Evolutionary conservation across 1,140 invertebrate species (phyloP).

Genomic region (Tribolium madens): DNA sequence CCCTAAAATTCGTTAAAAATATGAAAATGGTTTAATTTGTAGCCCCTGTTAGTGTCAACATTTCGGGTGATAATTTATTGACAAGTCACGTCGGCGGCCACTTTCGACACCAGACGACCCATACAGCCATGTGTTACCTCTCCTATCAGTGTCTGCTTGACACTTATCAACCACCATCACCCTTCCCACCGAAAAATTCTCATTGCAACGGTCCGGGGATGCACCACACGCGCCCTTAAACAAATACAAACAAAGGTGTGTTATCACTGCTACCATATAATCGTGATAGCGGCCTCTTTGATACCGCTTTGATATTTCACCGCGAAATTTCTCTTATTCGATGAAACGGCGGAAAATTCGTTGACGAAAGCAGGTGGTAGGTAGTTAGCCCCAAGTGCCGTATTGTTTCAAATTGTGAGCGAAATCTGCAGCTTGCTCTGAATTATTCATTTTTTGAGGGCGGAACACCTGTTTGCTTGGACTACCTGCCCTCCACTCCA

Average conservation of each 20-base stretch:
- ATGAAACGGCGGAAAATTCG: constrained; percentile 41
- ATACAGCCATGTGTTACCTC: constrained; percentile 13
- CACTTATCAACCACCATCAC: constrained; percentile 7
- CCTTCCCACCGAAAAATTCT: constrained; percentile 1
- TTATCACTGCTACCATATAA: constrained; percentile 51
- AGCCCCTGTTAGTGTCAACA: neutral
- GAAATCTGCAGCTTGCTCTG: constrained; percentile 25
- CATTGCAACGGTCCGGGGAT: constrained; percentile 28
- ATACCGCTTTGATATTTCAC: constrained; percentile 36
- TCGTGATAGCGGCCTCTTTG: constrained; percentile 42
- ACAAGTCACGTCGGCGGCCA: constrained; percentile 29
- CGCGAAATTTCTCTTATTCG: constrained; percentile 38
- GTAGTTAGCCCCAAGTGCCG: constrained; percentile 12
- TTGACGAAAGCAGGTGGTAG: constrained; percentile 13
- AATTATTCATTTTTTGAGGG: constrained; percentile 33
- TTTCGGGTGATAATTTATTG: constrained; percentile 29
- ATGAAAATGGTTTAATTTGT: neutral
- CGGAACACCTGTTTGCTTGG: constrained; percentile 10
- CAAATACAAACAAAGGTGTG: constrained; percentile 13
- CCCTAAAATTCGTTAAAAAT: no score
- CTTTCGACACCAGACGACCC: neutral
- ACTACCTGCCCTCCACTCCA: neutral
- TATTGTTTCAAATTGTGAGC: constrained; percentile 25
- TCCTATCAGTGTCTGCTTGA: neutral
- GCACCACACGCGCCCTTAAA: constrained; percentile 28